Evolutionary conservation across 2,888 invertebrate species (phyloP).

Genomic region (Drosophila anceps): DNA sequence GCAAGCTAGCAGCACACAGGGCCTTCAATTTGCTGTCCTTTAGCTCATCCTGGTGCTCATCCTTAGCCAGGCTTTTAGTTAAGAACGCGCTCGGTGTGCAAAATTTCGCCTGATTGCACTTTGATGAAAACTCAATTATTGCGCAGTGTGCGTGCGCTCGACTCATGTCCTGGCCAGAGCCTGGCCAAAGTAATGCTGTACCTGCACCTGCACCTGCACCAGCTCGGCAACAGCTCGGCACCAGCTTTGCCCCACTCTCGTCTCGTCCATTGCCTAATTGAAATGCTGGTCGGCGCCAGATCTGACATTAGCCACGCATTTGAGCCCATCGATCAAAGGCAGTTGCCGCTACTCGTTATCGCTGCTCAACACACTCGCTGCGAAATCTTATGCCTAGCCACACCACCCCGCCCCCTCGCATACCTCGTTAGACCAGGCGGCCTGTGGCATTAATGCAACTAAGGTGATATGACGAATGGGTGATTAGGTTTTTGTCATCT

Average conservation of each 20-base stretch:
- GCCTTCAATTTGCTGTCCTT: slow-evolving; percentile 37
- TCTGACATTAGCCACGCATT: slow-evolving; percentile 70
- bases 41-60: slow-evolving; percentile 36
- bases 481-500: slow-evolving; percentile 76
- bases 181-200: slow-evolving; percentile 22
- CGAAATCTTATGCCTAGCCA: slow-evolving; percentile 30
- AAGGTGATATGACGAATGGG: slow-evolving; percentile 80
- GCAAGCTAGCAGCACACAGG: slow-evolving; percentile 9
- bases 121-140: slow-evolving; percentile 82
- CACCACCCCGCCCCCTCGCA: neutral
- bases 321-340: slow-evolving; percentile 70
- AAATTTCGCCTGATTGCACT: slow-evolving; percentile 81
- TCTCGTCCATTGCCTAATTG: slow-evolving; percentile 49
- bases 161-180: slow-evolving; percentile 1
- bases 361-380: slow-evolving; percentile 17
- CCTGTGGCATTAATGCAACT: slow-evolving; percentile 69
- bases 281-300: slow-evolving; percentile 63
- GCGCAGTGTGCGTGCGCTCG: slow-evolving; percentile 41
- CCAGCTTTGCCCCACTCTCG: neutral
- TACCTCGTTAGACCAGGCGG: neutral
- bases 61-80: slow-evolving; percentile 66
- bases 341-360: slow-evolving; percentile 57
- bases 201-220: neutral
- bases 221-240: neutral
- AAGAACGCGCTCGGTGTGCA: slow-evolving; percentile 80